Evolutionary conservation across 2,888 invertebrate genomes (phyloP).

Genomic region (Selenia dentaria): DNA sequence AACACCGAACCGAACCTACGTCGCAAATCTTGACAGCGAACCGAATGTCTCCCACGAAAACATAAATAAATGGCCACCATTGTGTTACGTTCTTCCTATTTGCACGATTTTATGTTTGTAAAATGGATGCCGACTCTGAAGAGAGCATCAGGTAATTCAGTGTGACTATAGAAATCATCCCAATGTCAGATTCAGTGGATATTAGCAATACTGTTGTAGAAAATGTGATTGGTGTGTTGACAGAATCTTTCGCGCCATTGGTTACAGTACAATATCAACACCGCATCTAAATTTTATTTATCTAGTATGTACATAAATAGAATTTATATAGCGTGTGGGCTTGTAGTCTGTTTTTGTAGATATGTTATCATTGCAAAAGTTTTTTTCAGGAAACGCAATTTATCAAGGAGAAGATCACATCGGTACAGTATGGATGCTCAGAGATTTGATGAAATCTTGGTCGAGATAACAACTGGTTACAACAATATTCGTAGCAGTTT

Average conservation of each 20-base stretch:
- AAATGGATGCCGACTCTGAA: conserved; percentile 75
- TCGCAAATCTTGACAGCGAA: conserved; percentile 55
- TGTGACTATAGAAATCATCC: conserved; percentile 6
- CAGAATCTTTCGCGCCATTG: conserved; percentile 76
- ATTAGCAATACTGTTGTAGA: conserved; percentile 36
- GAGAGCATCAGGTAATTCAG: conserved; percentile 58
- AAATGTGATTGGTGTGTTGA: conserved; percentile 65
- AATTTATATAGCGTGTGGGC: background rate
- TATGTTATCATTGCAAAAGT: conserved; percentile 18
- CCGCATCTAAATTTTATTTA: too few species aligned
- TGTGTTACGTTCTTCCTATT: conserved; percentile 76
- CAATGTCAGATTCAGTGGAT: conserved; percentile 11
- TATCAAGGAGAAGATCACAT: conserved; percentile 11
- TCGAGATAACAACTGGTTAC: conserved; percentile 75
- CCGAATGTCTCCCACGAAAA: conserved; percentile 67
- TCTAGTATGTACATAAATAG: too few species aligned
- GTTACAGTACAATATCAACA: background rate
- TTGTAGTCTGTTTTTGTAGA: conserved; percentile 5
- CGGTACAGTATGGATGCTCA: conserved; percentile 79
- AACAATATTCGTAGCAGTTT: conserved; percentile 69
- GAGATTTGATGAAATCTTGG: conserved; percentile 72
- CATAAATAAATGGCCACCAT: conserved; percentile 83
- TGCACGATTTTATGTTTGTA: conserved; percentile 67
- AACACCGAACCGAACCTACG: conserved; percentile 34
- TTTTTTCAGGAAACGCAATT: conserved; percentile 11